Conservation (phyloP, 64 coral and sea anemone species). For the Trachythela sp. region DNA sequence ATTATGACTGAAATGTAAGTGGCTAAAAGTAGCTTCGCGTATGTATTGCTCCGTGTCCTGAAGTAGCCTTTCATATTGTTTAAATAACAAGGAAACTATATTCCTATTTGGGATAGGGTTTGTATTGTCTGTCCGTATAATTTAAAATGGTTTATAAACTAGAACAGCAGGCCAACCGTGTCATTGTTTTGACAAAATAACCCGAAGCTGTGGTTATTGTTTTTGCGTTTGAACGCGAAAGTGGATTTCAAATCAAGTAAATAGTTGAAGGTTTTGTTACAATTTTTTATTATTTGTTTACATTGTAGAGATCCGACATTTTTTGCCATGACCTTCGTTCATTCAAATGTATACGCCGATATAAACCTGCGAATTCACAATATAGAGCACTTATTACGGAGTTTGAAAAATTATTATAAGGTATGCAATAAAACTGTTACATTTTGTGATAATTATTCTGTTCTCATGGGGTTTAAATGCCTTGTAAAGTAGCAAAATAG, state of each 20-base stretch:
- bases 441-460: too few species aligned
- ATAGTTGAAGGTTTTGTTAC: too few species aligned
- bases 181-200: neutral
- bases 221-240: neutral
- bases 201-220: neutral
- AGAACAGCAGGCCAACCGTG: neutral
- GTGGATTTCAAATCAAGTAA: neutral
- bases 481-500: neutral
- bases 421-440: neutral
- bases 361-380: neutral
- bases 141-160: neutral
- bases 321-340: neutral
- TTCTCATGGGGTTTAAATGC: neutral
- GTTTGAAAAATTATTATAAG: neutral
- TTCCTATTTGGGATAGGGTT: neutral
- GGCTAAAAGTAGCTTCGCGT: neutral
- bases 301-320: neutral
- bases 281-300: neutral
- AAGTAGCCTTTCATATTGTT: neutral
- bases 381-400: neutral
- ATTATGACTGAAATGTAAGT: conserved; percentile 8
- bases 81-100: neutral
- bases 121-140: neutral
- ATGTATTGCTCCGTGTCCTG: neutral
- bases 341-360: neutral